Percentiles rank a stretch among this genome's conserved stretches.
Evolutionary conservation across 2,888 invertebrate genomes (phyloP).

Genomic region (Synanthedon tipuliformis): DNA sequence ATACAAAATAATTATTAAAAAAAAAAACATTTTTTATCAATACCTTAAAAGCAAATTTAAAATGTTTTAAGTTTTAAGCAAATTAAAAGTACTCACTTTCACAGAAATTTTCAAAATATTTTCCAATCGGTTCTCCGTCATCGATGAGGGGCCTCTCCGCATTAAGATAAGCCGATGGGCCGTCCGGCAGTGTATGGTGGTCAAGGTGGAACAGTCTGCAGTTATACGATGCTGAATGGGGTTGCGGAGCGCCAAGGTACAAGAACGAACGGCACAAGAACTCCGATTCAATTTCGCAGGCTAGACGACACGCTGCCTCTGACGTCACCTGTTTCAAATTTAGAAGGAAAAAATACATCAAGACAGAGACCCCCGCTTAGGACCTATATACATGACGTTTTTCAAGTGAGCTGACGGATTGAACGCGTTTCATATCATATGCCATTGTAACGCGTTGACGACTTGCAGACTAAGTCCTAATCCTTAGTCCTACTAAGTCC

Average conservation of each 20-base stretch:
- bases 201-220: constrained; percentile 93
- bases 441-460: too few species aligned
- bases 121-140: constrained; percentile 89
- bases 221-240: constrained; percentile 85
- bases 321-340: constrained; percentile 75
- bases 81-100: constrained; percentile 75
- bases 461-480: too few species aligned
- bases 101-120: constrained; percentile 91
- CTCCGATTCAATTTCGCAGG: constrained; percentile 93
- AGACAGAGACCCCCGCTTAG: too few species aligned
- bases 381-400: too few species aligned
- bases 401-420: too few species aligned
- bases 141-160: constrained; percentile 91
- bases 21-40: neutral
- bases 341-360: too few species aligned
- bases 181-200: constrained; percentile 91
- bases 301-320: constrained; percentile 87
- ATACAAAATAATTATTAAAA: neutral
- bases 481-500: too few species aligned
- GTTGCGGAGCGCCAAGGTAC: constrained; percentile 82
- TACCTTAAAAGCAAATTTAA: too few species aligned
- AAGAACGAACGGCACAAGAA: constrained; percentile 90
- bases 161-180: constrained; percentile 90
- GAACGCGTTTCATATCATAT: too few species aligned
- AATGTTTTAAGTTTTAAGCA: neutral